Base-by-base conservation (phyloP, 1,140 invertebrate species). In the Ceratina australensis region DNA sequence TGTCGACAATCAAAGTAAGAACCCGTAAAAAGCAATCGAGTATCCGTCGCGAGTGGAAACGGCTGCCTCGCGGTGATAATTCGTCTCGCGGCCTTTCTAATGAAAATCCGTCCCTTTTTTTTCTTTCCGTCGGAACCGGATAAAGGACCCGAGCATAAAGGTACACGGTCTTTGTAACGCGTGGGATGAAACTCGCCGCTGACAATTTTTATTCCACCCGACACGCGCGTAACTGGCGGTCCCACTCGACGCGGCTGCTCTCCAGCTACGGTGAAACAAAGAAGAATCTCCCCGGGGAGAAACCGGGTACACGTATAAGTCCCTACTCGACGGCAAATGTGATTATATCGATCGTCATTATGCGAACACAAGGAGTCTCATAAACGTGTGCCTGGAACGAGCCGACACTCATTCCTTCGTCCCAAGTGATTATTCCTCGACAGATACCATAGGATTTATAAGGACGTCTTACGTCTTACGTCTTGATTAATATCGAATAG, bases 331-430 rank as follows among this genome's bases (percentile, higher is more conserved):
- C 28, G 47, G 49, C 26, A 61, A 80, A 83, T 69, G 57, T 82
- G 81, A 83, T 84, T 83, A 80, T 83, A 84, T 80, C 78, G 78
- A 84, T 80, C 82, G 78, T 76, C 72, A 83, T 83, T 72, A n/a
- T 84, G 52, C 63, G 12, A 3, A 47, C 50, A 72, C 67, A 76
- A 83, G 83, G 74, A 83, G 69, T 67, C 57, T 47, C 8, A 7
- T 13, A 77, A 54, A 57, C 22, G 50, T 73, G 56, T 49, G 54
- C 24, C 33, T 26, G 33, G n/a, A 16, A 28, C 15, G 24, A 10
- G 16, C 42, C 15, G 49, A 66, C 24, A 18, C 22, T 26, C 22
- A 12, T 74, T 74, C 42, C 47, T 33, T 4, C 10, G 15, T 26
- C 59, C n/a, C 10, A 10, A 42, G 3, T 42, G 33, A 42, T 10